Base-by-base conservation (phyloP, 2,888 invertebrate species). In the Dromius quadrimaculatus region DNA sequence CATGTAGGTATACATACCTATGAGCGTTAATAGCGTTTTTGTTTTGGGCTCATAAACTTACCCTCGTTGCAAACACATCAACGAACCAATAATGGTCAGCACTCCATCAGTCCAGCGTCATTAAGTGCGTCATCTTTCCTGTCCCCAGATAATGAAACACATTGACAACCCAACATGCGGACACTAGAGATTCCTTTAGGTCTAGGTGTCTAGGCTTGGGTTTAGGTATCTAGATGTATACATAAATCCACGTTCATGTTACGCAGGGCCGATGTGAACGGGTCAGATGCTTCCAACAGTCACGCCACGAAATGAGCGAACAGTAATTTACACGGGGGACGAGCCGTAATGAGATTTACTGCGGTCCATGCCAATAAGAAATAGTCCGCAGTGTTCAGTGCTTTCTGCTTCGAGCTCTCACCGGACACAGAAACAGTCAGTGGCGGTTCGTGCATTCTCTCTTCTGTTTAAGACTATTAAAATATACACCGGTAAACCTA, bases 1-100 rank as follows among this genome's bases (percentile, higher is more conserved):
- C 22, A 62, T 62, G 20, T 36, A 61, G n/a, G 34, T 62, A 23
- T 13, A 22, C 11, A 23, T 23, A 43, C 11, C 19, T 6, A 15
- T 22, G 63, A 47, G 41, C 62, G 54, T 79, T 79, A 79, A 80
- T 79, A 77, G 77, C 78, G 78, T 80, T 80, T 80, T 80, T 79
- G 79, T 80, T 79, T 78, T 78, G 79, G 78, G 78, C 77, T 78
- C 79, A 79, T 80, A 80, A 80, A 80, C 77, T 74, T 77, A 77
- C 76, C 76, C 74, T 76, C 76, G 77, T 77, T 77, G 76, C 77
- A 75, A 77, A 76, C 76, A 78, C 77, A 78, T 79, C 78, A 77
- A 74, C 45, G 76, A 73, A 73, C 77, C 75, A 76, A 78, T 79
- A 79, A 79, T 78, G 78, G 78, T 77, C 74, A 75, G 74, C 77